Evolutionary conservation across 1,140 invertebrate genomes (phyloP).

Genomic region (Hyposmocoma kahamanoa): DNA sequence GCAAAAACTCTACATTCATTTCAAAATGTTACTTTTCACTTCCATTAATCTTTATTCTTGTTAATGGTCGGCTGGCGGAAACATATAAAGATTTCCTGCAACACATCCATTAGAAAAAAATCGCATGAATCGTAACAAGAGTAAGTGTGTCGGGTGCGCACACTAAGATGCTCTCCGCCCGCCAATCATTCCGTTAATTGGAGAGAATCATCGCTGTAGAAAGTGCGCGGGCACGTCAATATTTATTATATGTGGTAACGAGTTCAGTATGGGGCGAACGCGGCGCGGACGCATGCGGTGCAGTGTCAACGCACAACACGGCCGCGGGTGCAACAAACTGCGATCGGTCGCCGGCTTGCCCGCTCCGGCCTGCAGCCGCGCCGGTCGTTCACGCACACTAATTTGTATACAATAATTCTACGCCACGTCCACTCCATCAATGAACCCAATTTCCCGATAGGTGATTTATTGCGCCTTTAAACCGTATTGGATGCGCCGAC

Average conservation of each 20-base stretch:
- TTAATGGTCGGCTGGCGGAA: constrained; percentile 9
- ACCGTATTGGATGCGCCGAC: background rate
- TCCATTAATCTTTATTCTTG: no score
- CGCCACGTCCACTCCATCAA: constrained; percentile 12
- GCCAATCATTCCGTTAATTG: constrained; percentile 71
- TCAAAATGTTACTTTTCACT: no score
- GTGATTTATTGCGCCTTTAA: background rate
- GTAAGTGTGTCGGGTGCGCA: constrained; percentile 61
- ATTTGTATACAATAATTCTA: constrained; percentile 24
- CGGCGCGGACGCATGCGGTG: constrained; percentile 4
- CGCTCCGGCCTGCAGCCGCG: constrained; percentile 4
- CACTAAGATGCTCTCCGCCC: constrained; percentile 44
- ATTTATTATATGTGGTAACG: constrained; percentile 2
- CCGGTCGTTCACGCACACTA: constrained; percentile 30
- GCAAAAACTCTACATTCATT: no score
- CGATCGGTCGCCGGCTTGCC: background rate
- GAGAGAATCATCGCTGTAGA: constrained; percentile 68
- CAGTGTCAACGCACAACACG: constrained; percentile 34
- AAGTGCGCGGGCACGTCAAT: constrained; percentile 31
- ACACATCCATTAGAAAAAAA: constrained; percentile 25
- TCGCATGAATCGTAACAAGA: constrained; percentile 55
- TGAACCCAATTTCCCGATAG: constrained; percentile 4
- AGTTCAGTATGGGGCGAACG: background rate
- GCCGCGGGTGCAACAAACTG: constrained; percentile 36
- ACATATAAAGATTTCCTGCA: background rate